Evolutionary conservation across 2,888 invertebrate genomes (phyloP).

Genomic region (Amorpha juglandis): DNA sequence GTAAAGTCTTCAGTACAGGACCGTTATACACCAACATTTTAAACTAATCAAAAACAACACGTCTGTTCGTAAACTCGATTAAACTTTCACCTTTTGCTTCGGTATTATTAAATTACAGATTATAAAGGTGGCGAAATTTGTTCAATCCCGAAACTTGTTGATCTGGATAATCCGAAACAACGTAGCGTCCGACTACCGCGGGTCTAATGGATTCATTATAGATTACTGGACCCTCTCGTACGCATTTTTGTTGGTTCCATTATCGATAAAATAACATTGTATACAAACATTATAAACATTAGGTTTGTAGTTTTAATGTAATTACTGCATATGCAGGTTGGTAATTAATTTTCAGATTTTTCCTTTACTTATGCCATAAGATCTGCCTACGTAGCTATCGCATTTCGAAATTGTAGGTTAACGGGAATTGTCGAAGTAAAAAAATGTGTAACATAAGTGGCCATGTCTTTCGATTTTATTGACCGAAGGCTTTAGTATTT

Average conservation of each 20-base stretch:
- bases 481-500: too few relatives aligned
- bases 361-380: too few relatives aligned
- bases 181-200: conserved; percentile 36
- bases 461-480: too few relatives aligned
- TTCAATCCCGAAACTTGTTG: conserved; percentile 29
- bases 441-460: too few relatives aligned
- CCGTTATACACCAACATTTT: background rate
- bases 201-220: conserved; percentile 28
- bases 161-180: conserved; percentile 40
- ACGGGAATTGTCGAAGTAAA: too few relatives aligned
- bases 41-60: conserved; percentile 27
- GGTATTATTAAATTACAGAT: conserved; percentile 29
- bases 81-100: conserved; percentile 26
- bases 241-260: conserved; percentile 17
- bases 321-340: too few relatives aligned
- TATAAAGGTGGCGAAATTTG: conserved; percentile 24
- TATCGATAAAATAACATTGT: conserved; percentile 13
- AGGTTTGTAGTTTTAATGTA: too few relatives aligned
- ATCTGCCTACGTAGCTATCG: too few relatives aligned
- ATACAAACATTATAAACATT: too few relatives aligned
- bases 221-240: conserved; percentile 23
- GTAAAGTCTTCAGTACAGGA: background rate
- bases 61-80: conserved; percentile 27
- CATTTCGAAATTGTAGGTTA: too few relatives aligned
- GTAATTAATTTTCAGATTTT: too few relatives aligned